Percentiles rank a stretch among this genome's conserved stretches.
These are phyloP conservation scores for Calyptomena viridis DNA, from an alignment of 2,113 vertebrate genomes.

Conservation along the genomic window DNA sequence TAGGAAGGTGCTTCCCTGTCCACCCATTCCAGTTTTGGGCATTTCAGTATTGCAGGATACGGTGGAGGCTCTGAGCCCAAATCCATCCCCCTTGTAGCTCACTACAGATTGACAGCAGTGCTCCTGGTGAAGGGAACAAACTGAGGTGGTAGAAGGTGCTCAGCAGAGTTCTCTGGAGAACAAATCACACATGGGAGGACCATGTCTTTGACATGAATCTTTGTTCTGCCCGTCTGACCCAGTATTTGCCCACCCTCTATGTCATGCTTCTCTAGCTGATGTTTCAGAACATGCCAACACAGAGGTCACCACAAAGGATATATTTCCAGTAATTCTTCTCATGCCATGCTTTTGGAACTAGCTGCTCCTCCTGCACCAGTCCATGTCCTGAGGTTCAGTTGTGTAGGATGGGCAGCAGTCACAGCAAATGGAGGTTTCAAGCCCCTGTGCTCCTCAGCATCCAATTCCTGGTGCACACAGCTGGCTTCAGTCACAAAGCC, in stretches of 20 bases:
- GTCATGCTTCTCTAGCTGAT: neutral
- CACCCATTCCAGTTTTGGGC: rapidly evolving
- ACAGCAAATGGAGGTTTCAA: neutral
- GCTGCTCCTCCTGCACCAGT: neutral
- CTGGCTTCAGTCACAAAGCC: neutral
- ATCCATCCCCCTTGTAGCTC: neutral
- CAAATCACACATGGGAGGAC: neutral
- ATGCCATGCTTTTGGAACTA: neutral
- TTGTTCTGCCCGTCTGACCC: neutral
- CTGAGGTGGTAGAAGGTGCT: neutral
- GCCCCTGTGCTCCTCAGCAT: neutral
- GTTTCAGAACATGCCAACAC: neutral
- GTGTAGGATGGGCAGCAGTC: neutral
- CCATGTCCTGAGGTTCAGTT: neutral
- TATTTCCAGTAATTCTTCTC: neutral
- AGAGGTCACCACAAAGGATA: neutral
- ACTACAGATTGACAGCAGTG: neutral
- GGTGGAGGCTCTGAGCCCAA: neutral
- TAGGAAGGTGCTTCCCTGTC: neutral
- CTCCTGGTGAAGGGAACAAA: neutral
- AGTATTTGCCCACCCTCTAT: neutral
- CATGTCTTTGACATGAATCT: neutral
- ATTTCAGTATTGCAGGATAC: neutral
- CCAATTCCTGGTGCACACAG: neutral
- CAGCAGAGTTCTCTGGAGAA: neutral